Evolutionary conservation across 2,888 invertebrate genomes (phyloP), one percentile per base, ranked within the genome.

Genomic region (Lysandra bellargus): DNA sequence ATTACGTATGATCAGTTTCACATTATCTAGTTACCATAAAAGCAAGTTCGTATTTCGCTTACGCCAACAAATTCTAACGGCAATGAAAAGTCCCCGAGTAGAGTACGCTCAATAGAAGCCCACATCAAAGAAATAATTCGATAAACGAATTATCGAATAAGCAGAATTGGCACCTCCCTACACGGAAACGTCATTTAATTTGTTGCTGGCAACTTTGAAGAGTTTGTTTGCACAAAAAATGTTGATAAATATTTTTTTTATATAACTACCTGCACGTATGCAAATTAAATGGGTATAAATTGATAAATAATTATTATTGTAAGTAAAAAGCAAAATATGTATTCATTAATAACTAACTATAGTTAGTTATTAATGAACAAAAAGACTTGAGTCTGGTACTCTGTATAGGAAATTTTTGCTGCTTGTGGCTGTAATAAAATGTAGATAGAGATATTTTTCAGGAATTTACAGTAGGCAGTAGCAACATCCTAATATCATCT

Each of bases 41-140:
- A 40, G 49, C 53, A 76, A 85, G 86, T 86, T 85, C 85, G 79
- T 81, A 86, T 87, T 85, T 85, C 85, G 86, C 87, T 87, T 87
- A 90, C 89, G 88, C 86, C 81, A 81, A 80, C 82, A 80, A 88
- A 88, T 86, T 84, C 85, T 89, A 89, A 86, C 86, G 84, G 84
- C 87, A 92, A 93, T 92, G 91, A 91, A 91, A 92, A 92, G 89
- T 91, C 86, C 86, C 85, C 91, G 14, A 92, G 90, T 93, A 87
- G 9, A 92, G 90, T 93, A 87, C 87, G 84, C 89, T 89, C 88
- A 86, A 89, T 90, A 88, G 86, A 88, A 85, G 85, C 85, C 87
- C 86, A 90, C 90, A 91, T 92, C 92, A 92, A 92, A 92, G 87
- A 88, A 89, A 90, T 90, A 91, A 92, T 90, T 89, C 88, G 87